Percentiles rank a stretch among this genome's conserved stretches.
These are phyloP conservation scores for Bujurquina vittata DNA, from an alignment of 2,113 vertebrate species.

Conservation along the genomic window DNA sequence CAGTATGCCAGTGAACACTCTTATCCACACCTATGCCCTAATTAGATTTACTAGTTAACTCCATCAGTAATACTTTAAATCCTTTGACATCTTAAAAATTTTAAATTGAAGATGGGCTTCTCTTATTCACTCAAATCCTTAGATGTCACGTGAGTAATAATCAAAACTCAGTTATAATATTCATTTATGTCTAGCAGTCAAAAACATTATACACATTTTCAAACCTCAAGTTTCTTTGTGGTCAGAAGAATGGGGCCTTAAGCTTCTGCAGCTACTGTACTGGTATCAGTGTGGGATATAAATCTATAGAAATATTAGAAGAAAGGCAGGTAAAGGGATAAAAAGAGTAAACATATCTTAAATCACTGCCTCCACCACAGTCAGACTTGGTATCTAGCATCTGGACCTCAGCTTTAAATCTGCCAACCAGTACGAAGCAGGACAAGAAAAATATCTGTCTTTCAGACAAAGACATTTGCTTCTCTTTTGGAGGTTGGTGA, in stretches of 20 bases:
- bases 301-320: slow-evolving; percentile 51
- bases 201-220: neutral
- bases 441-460: slow-evolving; percentile 50
- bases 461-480: slow-evolving; percentile 58
- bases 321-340: slow-evolving; percentile 47
- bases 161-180: neutral
- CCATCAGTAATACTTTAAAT: neutral
- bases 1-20: neutral
- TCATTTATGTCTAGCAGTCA: neutral
- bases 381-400: slow-evolving; percentile 50
- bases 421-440: slow-evolving; percentile 46
- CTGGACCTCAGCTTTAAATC: slow-evolving; percentile 69
- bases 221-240: neutral
- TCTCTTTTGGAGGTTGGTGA: slow-evolving; percentile 49
- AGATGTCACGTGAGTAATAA: neutral
- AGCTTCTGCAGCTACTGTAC: slow-evolving; percentile 42
- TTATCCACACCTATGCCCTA: neutral
- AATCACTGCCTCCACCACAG: slow-evolving; percentile 59
- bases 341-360: slow-evolving; percentile 41
- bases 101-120: neutral
- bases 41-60: neutral
- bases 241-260: neutral
- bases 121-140: neutral
- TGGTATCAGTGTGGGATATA: slow-evolving; percentile 1
- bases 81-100: neutral